phyloP scores from a whole-genome alignment of 2,797 vertebrate genomes.

The Pipistrellus pipistrellus region DNA sequence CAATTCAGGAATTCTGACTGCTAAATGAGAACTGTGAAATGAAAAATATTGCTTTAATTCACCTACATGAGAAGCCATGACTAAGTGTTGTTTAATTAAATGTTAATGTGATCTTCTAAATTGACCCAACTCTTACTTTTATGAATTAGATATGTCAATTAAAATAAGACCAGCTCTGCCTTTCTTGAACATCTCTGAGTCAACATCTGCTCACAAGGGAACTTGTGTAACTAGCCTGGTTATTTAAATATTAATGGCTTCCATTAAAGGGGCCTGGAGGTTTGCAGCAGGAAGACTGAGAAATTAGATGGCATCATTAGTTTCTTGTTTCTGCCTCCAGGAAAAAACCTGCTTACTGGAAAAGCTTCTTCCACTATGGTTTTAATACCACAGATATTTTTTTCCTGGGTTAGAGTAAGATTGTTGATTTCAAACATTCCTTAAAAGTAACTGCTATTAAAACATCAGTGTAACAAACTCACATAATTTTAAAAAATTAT shows the following conservation, averaged over 20 bases:
- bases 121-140: constrained; percentile 62
- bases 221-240: constrained; percentile 27
- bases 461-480: constrained; percentile 51
- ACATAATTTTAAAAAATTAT: constrained; percentile 52
- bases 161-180: constrained; percentile 60
- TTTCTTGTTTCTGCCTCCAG: constrained; percentile 66
- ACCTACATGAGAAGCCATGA: background rate
- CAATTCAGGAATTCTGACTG: background rate
- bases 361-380: constrained; percentile 59
- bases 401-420: background rate
- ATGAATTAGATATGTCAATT: constrained; percentile 72
- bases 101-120: constrained; percentile 65
- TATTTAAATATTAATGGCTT: constrained; percentile 80
- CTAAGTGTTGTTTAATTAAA: constrained; percentile 71
- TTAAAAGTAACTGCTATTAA: constrained; percentile 66
- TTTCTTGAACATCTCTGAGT: constrained; percentile 47
- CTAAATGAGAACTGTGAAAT: constrained; percentile 54
- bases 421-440: constrained; percentile 53
- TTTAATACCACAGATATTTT: background rate
- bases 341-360: constrained; percentile 32
- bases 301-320: constrained; percentile 16
- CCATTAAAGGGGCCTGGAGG: constrained; percentile 67
- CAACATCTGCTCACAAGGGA: constrained; percentile 53
- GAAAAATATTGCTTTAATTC: constrained; percentile 59
- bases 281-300: constrained; percentile 47